Base-by-base conservation (phyloP, 2,113 vertebrate species). In the Atherinomorus stipes region DNA sequence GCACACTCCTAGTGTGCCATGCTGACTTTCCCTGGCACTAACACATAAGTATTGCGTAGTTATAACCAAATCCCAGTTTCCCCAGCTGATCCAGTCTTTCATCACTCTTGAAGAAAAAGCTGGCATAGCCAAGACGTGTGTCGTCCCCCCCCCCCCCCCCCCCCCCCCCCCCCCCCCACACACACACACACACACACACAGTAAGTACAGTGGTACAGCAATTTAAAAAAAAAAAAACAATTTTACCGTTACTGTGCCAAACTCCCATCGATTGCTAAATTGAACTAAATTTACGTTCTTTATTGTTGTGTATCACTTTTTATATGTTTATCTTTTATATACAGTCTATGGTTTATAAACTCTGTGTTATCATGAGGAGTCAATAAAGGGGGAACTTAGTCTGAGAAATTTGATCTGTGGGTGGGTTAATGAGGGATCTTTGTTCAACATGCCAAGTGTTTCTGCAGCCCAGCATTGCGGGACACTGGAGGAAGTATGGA, bases 381-480 rank as follows among this genome's bases (percentile, higher is more conserved):
- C 78, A 59, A 88, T 89, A 82, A 88, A 81, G 64, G 50, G 58
- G 44, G 34, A 64, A 68, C 79, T 64, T 45, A 12, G 71, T 78
- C 75, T 67, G 70, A 66, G 67, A 69, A 67, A 78, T 81, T 74
- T 78, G 75, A 85, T 83, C 53, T 64, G 78, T 25, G 60, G 69
- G 78, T 25, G 60, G 69, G 66, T 88, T 86, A 90, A 89, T 84
- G 76, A 86, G 61, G 42, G 77, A 68, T 64, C 65, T 59, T 51
- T 70, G 64, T 69, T 74, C 54, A 63, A 80, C 81, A 47, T 70
- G 81, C 67, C 15, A 26, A 22, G 59, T 44, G n/a, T 57, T 31
- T 42, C 59, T 78, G 65, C 71, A 28, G 58, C 37, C 12, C 83
- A 78, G 74, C 13, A 22, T 44, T 58, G 50, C 22, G 4, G 37